These are phyloP conservation scores for Anagrus nilaparvatae DNA, from an alignment of 1,140 invertebrate species.

Conservation along the genomic window DNA sequence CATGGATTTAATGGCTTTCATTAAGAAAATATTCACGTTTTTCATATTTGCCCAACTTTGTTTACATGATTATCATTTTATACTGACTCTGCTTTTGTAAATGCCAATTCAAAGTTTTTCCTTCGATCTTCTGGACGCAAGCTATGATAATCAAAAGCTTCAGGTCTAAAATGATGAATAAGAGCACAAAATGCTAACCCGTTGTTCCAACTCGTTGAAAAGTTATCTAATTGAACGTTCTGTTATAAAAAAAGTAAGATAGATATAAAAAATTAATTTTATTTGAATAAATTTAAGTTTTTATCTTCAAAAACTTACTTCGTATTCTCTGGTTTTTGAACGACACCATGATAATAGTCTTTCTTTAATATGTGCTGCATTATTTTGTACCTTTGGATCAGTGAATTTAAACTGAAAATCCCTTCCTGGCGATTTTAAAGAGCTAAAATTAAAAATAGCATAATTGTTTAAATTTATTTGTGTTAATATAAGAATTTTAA, in stretches of 20 bases:
- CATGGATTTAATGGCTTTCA: not conserved
- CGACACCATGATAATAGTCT: slow-evolving; percentile 92
- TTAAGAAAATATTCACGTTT: not conserved
- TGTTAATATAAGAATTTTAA: slow-evolving; percentile 9
- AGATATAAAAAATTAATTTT: not conserved
- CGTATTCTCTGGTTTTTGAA: slow-evolving; percentile 90
- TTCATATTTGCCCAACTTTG: too few species aligned
- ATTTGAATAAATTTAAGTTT: too few species aligned
- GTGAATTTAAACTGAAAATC: slow-evolving; percentile 73
- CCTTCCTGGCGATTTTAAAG: slow-evolving; percentile 35
- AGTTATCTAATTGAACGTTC: slow-evolving; percentile 94
- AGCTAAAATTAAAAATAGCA: slow-evolving; percentile 25
- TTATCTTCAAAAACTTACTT: slow-evolving; percentile 50
- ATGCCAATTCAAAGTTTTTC: slow-evolving; percentile 93
- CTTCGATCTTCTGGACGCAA: slow-evolving; percentile 79
- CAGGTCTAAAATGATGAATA: slow-evolving; percentile 90
- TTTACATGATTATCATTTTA: not conserved
- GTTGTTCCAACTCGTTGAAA: slow-evolving; percentile 92
- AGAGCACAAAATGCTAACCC: slow-evolving; percentile 94
- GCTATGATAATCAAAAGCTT: slow-evolving; percentile 86
- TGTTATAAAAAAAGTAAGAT: too few species aligned
- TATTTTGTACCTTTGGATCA: slow-evolving; percentile 72
- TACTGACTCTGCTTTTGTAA: slow-evolving; percentile 92
- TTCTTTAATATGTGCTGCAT: slow-evolving; percentile 89
- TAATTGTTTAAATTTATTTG: slow-evolving; percentile 4